Conservation (phyloP, 2,113 vertebrate genomes). For the Centropristis striata region DNA sequence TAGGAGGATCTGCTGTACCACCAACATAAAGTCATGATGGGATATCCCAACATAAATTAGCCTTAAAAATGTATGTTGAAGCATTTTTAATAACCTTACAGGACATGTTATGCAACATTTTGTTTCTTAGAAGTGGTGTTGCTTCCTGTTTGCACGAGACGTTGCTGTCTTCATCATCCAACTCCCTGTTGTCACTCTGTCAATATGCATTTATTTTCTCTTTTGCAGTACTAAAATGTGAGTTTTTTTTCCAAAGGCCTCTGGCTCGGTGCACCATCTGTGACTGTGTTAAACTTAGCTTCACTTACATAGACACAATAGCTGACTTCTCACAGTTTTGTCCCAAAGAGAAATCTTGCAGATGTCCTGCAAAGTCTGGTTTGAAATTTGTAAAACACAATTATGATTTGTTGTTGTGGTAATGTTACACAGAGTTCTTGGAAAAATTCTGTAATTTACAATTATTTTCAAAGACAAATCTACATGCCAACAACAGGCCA, state of each 20-base stretch:
- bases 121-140: background rate
- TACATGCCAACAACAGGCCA: background rate
- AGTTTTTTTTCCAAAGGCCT: conserved; percentile 46
- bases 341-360: conserved; percentile 21
- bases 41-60: background rate
- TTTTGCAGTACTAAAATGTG: conserved; percentile 19
- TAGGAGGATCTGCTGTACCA: conserved; percentile 87
- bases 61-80: background rate
- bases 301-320: conserved; percentile 38
- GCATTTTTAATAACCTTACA: background rate
- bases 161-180: background rate
- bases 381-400: conserved; percentile 15
- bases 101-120: background rate
- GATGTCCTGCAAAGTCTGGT: conserved; percentile 28
- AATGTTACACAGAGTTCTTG: background rate
- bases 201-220: conserved; percentile 30
- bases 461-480: conserved; percentile 1
- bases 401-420: background rate
- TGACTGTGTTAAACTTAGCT: conserved; percentile 48
- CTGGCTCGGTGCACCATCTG: conserved; percentile 50
- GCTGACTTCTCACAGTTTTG: conserved; percentile 28
- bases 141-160: background rate
- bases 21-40: background rate
- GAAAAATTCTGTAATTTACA: background rate
- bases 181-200: conserved; percentile 1